Evolutionary conservation across 2,113 vertebrate species (phyloP).

Genomic region (Heteronetta atricapilla): DNA sequence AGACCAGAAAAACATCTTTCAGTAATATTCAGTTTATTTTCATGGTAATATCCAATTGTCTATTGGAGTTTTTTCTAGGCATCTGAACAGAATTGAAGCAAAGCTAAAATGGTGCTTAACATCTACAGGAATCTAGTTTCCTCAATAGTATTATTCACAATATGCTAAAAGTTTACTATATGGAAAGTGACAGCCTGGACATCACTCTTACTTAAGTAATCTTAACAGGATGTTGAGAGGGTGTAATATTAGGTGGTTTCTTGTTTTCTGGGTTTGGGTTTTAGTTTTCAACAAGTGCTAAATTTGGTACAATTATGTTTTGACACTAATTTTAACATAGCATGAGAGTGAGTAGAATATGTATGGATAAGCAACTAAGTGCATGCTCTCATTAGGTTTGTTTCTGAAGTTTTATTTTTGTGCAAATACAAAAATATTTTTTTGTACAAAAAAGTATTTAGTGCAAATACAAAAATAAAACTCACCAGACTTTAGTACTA

Average conservation of each 20-base stretch:
- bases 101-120: conserved; percentile 36
- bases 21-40: not conserved
- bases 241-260: not conserved
- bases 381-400: conserved; percentile 37
- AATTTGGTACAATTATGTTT: not conserved
- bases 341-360: not conserved
- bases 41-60: not conserved
- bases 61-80: conserved; percentile 20
- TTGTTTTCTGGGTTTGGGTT: not conserved
- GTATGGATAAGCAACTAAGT: not conserved
- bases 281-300: not conserved
- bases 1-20: not conserved
- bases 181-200: not conserved
- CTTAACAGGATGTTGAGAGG: not conserved
- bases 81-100: conserved; percentile 21
- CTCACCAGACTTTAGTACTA: conserved; percentile 49
- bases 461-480: conserved; percentile 32
- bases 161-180: conserved; percentile 29
- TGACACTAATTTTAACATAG: not conserved
- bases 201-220: not conserved
- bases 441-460: too few relatives aligned
- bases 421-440: conserved; percentile 30
- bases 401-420: conserved; percentile 51
- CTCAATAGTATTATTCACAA: conserved; percentile 57
- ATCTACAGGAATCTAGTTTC: conserved; percentile 23